Percentiles rank a stretch among this genome's conserved stretches.
phyloP scores from a whole-genome alignment of 2,888 invertebrate genomes.

The Baccha elongata region DNA sequence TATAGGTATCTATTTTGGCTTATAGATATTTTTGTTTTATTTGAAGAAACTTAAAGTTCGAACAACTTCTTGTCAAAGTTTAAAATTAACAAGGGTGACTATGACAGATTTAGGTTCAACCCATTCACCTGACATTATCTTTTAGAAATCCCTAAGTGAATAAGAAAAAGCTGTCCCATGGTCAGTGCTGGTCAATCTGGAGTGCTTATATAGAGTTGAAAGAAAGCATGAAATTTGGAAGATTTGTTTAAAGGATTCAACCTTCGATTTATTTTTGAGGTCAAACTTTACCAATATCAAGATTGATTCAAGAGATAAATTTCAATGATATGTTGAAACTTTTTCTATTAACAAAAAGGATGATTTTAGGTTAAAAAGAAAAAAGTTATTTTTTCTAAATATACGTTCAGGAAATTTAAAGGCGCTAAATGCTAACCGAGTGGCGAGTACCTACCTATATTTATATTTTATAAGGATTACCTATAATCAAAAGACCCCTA shows the following conservation, averaged over 20 bases:
- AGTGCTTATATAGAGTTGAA: background rate
- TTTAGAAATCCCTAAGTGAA: constrained; percentile 22
- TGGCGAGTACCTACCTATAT: too few relatives aligned
- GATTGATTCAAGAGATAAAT: background rate
- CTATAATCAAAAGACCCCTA: too few relatives aligned
- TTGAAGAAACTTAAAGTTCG: constrained; percentile 10
- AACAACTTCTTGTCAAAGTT: constrained; percentile 29
- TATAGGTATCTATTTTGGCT: background rate
- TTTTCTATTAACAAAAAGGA: too few relatives aligned
- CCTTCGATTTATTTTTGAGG: background rate
- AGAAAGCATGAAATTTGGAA: constrained; percentile 3
- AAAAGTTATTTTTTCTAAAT: too few relatives aligned
- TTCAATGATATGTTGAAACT: too few relatives aligned
- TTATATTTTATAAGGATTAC: too few relatives aligned
- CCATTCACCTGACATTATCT: constrained; percentile 35
- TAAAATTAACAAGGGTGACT: constrained; percentile 37
- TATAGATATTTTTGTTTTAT: background rate
- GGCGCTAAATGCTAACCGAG: too few relatives aligned
- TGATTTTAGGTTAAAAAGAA: too few relatives aligned
- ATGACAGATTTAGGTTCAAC: constrained; percentile 30
- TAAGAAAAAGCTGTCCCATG: constrained; percentile 2
- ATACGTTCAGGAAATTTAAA: too few relatives aligned
- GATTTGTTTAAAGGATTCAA: constrained; percentile 24
- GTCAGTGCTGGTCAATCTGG: background rate
- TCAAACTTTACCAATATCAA: background rate